A percentile compares a stretch with the other conserved stretches of the same genome.
Evolutionary conservation across 2,113 vertebrate species (phyloP).

Genomic region (Crocuta crocuta): DNA sequence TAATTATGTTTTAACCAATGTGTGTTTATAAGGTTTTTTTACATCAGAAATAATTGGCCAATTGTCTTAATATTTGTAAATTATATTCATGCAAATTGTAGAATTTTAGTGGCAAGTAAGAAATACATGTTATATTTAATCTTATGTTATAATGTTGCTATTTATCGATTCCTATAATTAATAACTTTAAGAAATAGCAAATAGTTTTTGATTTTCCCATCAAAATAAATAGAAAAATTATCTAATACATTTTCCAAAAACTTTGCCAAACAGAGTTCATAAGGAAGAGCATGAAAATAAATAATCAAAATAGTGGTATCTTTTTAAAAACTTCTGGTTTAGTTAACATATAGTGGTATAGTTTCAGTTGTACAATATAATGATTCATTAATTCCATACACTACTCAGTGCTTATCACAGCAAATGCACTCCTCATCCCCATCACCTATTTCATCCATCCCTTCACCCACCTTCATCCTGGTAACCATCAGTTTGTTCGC

Average conservation of each 20-base stretch:
- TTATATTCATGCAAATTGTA: slow-evolving; percentile 7
- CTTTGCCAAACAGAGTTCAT: background rate
- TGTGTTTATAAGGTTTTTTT: slow-evolving; percentile 44
- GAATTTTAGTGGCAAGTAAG: background rate
- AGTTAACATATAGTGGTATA: background rate
- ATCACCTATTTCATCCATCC: background rate
- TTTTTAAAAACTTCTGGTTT: background rate
- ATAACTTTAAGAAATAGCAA: background rate
- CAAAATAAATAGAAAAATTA: background rate
- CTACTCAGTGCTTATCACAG: background rate
- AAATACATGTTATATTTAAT: slow-evolving; percentile 9
- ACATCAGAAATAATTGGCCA: slow-evolving; percentile 41
- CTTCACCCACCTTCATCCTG: background rate
- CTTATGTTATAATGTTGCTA: slow-evolving; percentile 18
- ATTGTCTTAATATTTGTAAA: background rate
- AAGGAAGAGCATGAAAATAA: slow-evolving; percentile 8
- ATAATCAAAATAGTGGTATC: background rate
- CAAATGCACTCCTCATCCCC: background rate
- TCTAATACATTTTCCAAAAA: background rate
- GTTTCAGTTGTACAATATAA: background rate
- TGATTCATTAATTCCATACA: background rate
- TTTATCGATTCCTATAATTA: slow-evolving; percentile 16
- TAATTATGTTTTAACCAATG: slow-evolving; percentile 46
- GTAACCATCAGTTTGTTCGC: background rate
- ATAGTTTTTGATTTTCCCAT: slow-evolving; percentile 3